Conservation (phyloP, 2,797 vertebrate genomes). For the Eulemur coronatus region DNA sequence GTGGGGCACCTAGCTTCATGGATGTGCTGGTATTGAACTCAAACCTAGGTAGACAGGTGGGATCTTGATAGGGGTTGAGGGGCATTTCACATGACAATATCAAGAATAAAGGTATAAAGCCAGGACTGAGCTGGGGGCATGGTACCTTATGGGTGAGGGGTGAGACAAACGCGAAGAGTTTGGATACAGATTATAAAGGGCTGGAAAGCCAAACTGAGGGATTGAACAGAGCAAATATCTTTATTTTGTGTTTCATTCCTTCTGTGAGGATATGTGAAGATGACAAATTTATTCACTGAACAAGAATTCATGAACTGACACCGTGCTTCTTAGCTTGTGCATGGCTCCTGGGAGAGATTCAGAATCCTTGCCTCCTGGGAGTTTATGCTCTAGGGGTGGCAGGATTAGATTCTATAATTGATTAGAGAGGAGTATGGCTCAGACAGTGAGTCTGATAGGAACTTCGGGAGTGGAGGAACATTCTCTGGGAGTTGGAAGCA, state of each 20-base stretch:
- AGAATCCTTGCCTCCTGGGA: not conserved
- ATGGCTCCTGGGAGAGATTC: not conserved
- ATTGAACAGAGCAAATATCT: not conserved
- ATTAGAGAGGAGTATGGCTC: not conserved
- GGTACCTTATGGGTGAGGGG: rapidly evolving
- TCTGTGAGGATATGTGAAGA: not conserved
- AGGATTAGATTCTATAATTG: not conserved
- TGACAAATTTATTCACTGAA: not conserved
- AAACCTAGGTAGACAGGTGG: not conserved
- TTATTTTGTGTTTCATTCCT: not conserved
- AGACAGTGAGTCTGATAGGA: not conserved
- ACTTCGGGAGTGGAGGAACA: not conserved
- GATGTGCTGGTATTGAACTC: not conserved
- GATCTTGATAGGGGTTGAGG: not conserved
- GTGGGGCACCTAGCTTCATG: not conserved
- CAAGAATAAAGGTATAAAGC: not conserved
- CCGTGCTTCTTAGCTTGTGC: not conserved
- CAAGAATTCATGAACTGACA: not conserved
- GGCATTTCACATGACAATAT: not conserved
- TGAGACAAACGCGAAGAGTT: not conserved
- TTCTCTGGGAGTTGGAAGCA: not conserved
- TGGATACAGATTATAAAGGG: not conserved
- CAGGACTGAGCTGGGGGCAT: not conserved
- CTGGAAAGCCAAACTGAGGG: not conserved
- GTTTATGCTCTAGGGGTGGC: no score